A percentile compares a stretch with the other conserved stretches of the same genome.
phyloP scores from a whole-genome alignment of 53 echinoderm and acorn worm species.

The Echinometra lucunter region DNA sequence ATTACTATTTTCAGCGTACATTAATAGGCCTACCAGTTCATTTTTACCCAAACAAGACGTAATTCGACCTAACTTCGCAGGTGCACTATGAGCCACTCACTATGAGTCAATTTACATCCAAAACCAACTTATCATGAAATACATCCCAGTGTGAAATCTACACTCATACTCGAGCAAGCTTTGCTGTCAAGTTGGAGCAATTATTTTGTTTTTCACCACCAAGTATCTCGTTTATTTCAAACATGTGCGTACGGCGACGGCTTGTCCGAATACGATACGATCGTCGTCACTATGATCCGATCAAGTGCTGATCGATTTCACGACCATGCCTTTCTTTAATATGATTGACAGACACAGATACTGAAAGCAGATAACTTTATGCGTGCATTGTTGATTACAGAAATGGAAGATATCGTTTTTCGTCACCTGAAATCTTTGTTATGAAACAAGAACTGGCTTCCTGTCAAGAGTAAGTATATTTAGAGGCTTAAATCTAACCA shows the following conservation, averaged over 20 bases:
- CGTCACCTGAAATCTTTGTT: slow-evolving; percentile 40
- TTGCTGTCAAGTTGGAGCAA: slow-evolving; percentile 37
- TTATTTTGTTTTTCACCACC: slow-evolving; percentile 61
- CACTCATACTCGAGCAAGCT: background rate
- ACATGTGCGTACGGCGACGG: slow-evolving; percentile 57
- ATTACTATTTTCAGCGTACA: background rate
- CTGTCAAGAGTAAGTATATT: background rate
- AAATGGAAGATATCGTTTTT: background rate
- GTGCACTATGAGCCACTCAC: background rate
- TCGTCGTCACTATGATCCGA: slow-evolving; percentile 4
- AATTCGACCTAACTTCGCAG: background rate
- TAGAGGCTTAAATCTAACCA: too few relatives aligned
- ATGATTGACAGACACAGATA: slow-evolving; percentile 27
- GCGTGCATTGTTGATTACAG: slow-evolving; percentile 1
- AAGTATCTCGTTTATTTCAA: slow-evolving; percentile 43
- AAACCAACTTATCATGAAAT: background rate
- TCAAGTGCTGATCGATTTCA: slow-evolving; percentile 61
- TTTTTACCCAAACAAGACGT: slow-evolving; percentile 20
- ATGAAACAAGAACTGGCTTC: background rate
- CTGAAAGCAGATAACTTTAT: slow-evolving; percentile 13
- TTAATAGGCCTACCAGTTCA: background rate
- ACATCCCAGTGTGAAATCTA: background rate
- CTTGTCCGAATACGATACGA: slow-evolving; percentile 48
- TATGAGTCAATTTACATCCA: background rate
- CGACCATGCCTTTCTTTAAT: background rate